Conservation (phyloP, 2,113 vertebrate species). For the Zingel zingel region DNA sequence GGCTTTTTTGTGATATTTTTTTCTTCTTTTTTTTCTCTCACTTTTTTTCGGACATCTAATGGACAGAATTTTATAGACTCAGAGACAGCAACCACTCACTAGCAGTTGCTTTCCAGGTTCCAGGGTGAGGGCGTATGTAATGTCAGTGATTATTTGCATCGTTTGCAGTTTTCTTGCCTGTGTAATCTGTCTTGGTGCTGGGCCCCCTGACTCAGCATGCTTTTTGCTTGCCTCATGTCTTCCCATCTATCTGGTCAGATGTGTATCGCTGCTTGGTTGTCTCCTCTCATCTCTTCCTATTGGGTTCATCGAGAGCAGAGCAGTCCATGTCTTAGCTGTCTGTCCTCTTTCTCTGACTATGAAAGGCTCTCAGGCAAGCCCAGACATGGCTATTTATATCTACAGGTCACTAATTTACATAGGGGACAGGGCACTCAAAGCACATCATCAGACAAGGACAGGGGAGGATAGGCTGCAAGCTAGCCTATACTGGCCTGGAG, state of each 20-base stretch:
- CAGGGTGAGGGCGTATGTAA: constrained; percentile 3
- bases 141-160: constrained; percentile 39
- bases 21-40: background rate
- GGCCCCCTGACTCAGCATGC: constrained; percentile 47
- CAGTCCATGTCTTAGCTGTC: constrained; percentile 19
- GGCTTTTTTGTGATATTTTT: background rate
- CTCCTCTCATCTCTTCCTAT: constrained; percentile 46
- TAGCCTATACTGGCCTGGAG: background rate
- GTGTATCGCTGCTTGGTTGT: constrained; percentile 35
- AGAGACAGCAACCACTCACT: background rate
- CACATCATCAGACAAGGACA: constrained; percentile 10
- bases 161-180: constrained; percentile 43
- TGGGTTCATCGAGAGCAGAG: constrained; percentile 45
- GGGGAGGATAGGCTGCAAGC: background rate
- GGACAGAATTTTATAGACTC: background rate
- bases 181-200: constrained; percentile 45
- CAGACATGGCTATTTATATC: constrained; percentile 54
- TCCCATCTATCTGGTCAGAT: constrained; percentile 48
- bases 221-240: constrained; percentile 67
- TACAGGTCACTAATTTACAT: constrained; percentile 39
- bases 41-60: background rate
- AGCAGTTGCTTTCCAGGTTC: background rate
- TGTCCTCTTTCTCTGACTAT: constrained; percentile 12
- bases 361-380: constrained; percentile 25
- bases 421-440: constrained; percentile 1